Evolutionary conservation across 2,113 vertebrate genomes (phyloP), one percentile per base, ranked within the genome.

Genomic region (Hyaena hyaena): DNA sequence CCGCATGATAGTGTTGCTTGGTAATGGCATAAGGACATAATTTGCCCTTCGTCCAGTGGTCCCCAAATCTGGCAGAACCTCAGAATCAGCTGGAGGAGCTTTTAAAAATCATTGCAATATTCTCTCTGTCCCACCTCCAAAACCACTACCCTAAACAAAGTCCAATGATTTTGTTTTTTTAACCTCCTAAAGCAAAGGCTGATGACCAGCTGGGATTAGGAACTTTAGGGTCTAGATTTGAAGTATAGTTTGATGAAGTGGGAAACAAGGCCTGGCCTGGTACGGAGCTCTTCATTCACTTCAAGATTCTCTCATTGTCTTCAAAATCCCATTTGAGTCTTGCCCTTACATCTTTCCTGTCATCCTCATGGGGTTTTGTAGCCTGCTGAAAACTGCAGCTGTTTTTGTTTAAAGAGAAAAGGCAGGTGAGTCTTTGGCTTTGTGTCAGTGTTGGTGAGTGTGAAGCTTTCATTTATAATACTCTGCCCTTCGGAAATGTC

Each of bases 351-450:
- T 71, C 16, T 45, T 86, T 58, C 31, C 11, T 84, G 5, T 26
- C 39, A 53, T 63, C 17, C 14, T 74, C 6, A 1, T 39, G 23
- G 31, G 43, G 19, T 79, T 92, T 89, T 58, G 17, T 31, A 66
- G 26, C 77, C 43, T 61, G 11, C 14, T 35, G 21, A 50, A 83
- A 80, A 35, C 66, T 74, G 65, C 9, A n/a, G n/a, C 26, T 86
- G 21, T 66, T 86, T 92, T 53, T 86, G 68, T 39, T 73, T 92
- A 69, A 68, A 79, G 31, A 43, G 53, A 82, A 95, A 94, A 95
- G 45, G 7, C 35, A 61, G 43, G 77, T 39, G n/a, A 82, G 45
- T 53, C 26, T 87, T 82, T 65, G 21, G 61, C 71, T 73, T 86
- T 81, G 3, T 86, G 83, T 74, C 79, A 50, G 0, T 79, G 48